Evolutionary conservation across 2,113 vertebrate genomes (phyloP), one percentile per base, ranked within the genome.

Genomic region (Varanus salvator): DNA sequence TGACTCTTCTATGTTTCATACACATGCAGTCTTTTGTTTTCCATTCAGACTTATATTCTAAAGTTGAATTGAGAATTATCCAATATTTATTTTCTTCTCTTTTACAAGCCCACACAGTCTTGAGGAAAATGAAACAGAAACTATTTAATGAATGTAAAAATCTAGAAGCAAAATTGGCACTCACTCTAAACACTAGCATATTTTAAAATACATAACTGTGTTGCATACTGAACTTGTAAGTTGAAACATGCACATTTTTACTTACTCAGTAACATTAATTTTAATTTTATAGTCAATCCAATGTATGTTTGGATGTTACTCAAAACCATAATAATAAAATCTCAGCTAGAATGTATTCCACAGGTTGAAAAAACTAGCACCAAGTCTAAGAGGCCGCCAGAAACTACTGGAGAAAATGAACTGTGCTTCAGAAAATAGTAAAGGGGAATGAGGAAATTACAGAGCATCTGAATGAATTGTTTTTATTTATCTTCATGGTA

Each of bases 21-120:
- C 74, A 87, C 87, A 91, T 80, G 34, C 93, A 89, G 92, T 94
- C 90, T 96, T 94, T 88, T 87, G 89, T 86, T 66, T 83, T 85
- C 25, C 44, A 15, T 48, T 87, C 78, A 72, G 34, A 84, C 64
- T 31, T 87, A 78, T 84, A 66, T 84, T 57, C 4, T 77, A 68
- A 19, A 21, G 23, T 31, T 72, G 25, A 87, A 90, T 5, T 83
- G 2, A 29, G 21, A 86, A 21, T 23, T 3, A 1, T 25, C 17
- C 57, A 7, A 17, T 72, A 38, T 77, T 15, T 83, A 14, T 25
- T 87, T 34, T 64, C 57, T 74, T 15, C 12, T 14, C 69, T 50
- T 85, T n/a, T 14, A 52, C 6, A 64, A 38, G 15, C n/a, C 3
- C 14, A 75, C 21, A 72, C 14, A n/a, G 1, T 34, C 77, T 21